phyloP scores from a whole-genome alignment of 2,113 vertebrate species.

The Crotalus tigris region DNA sequence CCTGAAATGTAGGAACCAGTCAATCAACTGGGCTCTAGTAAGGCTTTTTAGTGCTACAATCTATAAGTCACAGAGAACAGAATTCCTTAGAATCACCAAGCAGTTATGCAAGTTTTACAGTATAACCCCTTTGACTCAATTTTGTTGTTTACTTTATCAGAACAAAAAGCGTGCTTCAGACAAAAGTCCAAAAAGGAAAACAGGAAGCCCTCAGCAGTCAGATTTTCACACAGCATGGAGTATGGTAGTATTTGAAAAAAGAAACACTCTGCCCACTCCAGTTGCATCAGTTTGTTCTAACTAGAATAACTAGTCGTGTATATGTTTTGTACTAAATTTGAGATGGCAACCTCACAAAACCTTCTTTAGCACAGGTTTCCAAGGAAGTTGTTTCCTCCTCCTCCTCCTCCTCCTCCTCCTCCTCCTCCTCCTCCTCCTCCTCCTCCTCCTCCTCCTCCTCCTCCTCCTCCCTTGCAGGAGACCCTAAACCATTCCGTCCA shows the following conservation, averaged over 20 bases:
- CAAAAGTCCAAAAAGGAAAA: neutral
- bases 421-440: too few relatives aligned
- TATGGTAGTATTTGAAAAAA: neutral
- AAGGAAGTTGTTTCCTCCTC: neutral
- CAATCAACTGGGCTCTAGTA: conserved; percentile 79
- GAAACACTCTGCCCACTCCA: neutral
- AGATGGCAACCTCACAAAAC: neutral
- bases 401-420: too few relatives aligned
- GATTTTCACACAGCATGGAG: neutral
- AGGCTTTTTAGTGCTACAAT: conserved; percentile 87
- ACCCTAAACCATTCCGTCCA: neutral
- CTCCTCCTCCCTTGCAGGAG: too few relatives aligned
- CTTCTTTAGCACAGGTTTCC: neutral
- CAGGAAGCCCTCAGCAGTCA: neutral
- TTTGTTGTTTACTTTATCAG: neutral
- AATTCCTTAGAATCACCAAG: neutral
- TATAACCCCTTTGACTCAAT: neutral
- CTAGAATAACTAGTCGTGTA: neutral
- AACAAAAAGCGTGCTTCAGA: neutral
- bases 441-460: too few relatives aligned
- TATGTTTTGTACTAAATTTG: neutral
- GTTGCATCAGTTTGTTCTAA: neutral
- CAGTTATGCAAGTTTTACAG: too few relatives aligned
- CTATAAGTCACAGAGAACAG: conserved; percentile 63
- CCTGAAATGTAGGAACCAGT: conserved; percentile 83